phyloP scores from a whole-genome alignment of 2,797 vertebrate genomes.

The Pteropus rufus region DNA sequence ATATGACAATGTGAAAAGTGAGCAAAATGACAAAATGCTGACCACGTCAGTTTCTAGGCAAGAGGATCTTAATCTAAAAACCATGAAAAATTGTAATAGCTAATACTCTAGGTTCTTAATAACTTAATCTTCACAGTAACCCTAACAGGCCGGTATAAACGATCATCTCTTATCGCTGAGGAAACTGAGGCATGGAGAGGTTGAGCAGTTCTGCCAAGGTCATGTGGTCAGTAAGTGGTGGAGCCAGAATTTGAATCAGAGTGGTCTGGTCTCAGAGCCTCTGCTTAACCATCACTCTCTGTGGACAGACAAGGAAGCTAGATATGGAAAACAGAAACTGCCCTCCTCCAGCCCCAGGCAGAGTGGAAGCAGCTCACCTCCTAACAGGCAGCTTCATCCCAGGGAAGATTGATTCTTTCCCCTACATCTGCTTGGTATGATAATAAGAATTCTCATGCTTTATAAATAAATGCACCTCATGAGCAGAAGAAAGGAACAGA shows the following conservation, averaged over 20 bases:
- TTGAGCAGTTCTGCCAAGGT: not conserved
- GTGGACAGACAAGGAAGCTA: fast-evolving
- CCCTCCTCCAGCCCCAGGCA: not conserved
- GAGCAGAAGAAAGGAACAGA: not conserved
- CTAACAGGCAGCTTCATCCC: not conserved
- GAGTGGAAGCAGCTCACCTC: not conserved
- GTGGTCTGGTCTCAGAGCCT: not conserved
- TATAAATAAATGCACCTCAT: not conserved
- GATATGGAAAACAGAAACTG: not conserved
- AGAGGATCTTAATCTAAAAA: not conserved
- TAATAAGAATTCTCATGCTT: not conserved
- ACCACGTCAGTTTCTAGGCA: not conserved
- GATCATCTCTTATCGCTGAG: not conserved
- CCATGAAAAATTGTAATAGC: not conserved
- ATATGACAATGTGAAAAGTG: not conserved
- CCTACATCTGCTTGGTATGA: not conserved
- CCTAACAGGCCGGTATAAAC: not conserved
- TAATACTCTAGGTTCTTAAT: not conserved
- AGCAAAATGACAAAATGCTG: not conserved
- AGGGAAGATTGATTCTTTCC: not conserved
- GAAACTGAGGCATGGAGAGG: not conserved
- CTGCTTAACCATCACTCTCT: not conserved
- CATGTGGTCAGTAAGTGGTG: not conserved
- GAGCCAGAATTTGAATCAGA: not conserved
- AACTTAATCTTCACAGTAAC: not conserved